Evolutionary conservation across 2,888 invertebrate genomes (phyloP), one percentile per base, ranked within the genome.

Genomic region (Sarcophaga variegata): DNA sequence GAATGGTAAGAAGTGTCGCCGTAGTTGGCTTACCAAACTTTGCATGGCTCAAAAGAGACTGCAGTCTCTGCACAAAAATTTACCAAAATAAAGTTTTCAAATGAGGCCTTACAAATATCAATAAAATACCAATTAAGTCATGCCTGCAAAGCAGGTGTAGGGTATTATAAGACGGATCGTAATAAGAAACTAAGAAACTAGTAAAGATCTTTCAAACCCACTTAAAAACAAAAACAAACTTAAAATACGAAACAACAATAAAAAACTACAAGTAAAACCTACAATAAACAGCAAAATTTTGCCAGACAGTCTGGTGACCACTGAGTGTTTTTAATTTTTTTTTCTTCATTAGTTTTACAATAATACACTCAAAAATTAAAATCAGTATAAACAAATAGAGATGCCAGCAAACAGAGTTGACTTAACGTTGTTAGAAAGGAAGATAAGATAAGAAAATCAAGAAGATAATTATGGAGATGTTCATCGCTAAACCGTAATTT

Each of bases 261-360:
- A 54, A 76, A 11, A 11, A 54, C 27, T 37, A 37, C 37, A 17
- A 14, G 4, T 54, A 54, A 54, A 54, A 54, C 17, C 54, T 54
- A 54, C 54, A 54, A 54, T 17, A 54, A 54, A 76, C 17, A 11
- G 17, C 27, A 49, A 71, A 75, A 75, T 81, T 83, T 79, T 81
- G 83, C 86, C 86, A 87, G 87, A 87, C 87, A 82, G 87, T 84
- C 87, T 87, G 87, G 87, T 87, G 87, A 87, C 87, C 84, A 87
- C 81, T 60, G 62, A 67, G n/a, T 69, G 20, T 69, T 70, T 81
- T 79, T 49, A 25, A 5, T 8, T 25, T 22, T 47, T 71, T 63
- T 62, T 37, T 37, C 37, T 37, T 37, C 37, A 37, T 59, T 60
- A 20, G 37, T 54, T 83, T 83, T 45, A 37, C 14, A 37, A 20